phyloP scores from a whole-genome alignment of 2,888 invertebrate genomes.

The Drosophila testacea region DNA sequence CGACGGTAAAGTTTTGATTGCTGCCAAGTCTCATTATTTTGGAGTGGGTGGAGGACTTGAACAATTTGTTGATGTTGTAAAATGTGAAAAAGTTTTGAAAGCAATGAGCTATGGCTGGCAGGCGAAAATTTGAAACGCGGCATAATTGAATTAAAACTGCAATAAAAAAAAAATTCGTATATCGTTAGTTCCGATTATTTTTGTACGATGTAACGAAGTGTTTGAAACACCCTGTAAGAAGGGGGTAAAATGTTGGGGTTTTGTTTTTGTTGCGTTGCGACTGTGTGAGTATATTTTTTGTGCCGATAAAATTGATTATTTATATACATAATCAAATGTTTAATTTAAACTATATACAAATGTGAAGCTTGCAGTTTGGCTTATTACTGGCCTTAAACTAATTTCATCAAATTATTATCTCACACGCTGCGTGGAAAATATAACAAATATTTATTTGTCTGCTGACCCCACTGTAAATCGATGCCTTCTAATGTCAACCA shows the following conservation, averaged over 20 bases:
- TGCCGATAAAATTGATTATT: constrained; percentile 8
- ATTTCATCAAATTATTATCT: constrained; percentile 38
- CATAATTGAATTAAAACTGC: constrained; percentile 77
- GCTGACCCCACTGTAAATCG: constrained; percentile 39
- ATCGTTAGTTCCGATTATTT: constrained; percentile 30
- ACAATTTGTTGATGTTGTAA: constrained; percentile 90
- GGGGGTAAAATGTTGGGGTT: constrained; percentile 37
- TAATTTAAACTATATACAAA: background rate
- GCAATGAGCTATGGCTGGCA: constrained; percentile 88
- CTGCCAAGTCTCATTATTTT: constrained; percentile 97
- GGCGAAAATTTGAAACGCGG: constrained; percentile 84
- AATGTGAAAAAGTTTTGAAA: constrained; percentile 86
- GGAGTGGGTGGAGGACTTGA: constrained; percentile 96
- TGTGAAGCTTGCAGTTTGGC: constrained; percentile 19
- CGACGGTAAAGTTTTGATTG: constrained; percentile 90
- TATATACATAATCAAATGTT: constrained; percentile 1
- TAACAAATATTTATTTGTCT: constrained; percentile 9
- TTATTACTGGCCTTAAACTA: constrained; percentile 18
- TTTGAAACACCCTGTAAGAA: constrained; percentile 37
- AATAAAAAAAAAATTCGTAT: constrained; percentile 36
- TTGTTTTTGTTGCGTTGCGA: constrained; percentile 52
- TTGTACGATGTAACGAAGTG: background rate
- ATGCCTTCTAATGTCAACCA: constrained; percentile 35
- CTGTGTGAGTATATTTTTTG: constrained; percentile 43
- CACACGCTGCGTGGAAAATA: constrained; percentile 55